phyloP scores from a whole-genome alignment of 2,113 vertebrate genomes.

The Mobula birostris region DNA sequence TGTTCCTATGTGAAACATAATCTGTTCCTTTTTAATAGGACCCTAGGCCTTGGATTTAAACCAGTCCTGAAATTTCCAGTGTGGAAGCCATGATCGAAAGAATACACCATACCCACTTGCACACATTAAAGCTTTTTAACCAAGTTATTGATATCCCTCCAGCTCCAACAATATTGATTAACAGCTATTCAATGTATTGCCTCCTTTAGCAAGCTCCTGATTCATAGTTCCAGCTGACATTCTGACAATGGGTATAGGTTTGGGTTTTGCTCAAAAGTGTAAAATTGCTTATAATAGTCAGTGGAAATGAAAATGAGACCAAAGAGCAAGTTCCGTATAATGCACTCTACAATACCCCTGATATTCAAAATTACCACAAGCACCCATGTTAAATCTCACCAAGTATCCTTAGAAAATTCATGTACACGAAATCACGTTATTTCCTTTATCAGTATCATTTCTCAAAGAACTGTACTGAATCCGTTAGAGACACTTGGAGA shows the following conservation, averaged over 20 bases:
- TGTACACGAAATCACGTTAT: neutral
- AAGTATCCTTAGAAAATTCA: neutral
- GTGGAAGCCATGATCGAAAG: too few species aligned
- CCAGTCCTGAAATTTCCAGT: too few species aligned
- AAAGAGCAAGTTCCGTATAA: neutral
- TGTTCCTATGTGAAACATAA: too few species aligned
- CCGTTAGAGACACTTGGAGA: neutral
- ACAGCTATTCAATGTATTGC: neutral
- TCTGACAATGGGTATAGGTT: neutral
- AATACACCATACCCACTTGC: too few species aligned
- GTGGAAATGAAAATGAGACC: neutral
- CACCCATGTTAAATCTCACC: neutral
- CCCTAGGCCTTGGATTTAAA: too few species aligned
- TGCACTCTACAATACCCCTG: too few species aligned
- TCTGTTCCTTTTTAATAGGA: too few species aligned
- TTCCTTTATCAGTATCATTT: neutral
- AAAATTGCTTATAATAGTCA: neutral
- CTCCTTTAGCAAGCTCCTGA: neutral
- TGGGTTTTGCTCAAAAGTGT: neutral
- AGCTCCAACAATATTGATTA: neutral
- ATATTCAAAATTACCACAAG: neutral
- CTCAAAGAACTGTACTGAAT: neutral
- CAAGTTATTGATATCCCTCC: neutral
- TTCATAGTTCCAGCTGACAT: neutral
- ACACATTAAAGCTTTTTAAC: too few species aligned